Evolutionary conservation across 2,888 invertebrate species (phyloP), one percentile per base, ranked within the genome.

Genomic region (Peribatodes rhomboidaria): DNA sequence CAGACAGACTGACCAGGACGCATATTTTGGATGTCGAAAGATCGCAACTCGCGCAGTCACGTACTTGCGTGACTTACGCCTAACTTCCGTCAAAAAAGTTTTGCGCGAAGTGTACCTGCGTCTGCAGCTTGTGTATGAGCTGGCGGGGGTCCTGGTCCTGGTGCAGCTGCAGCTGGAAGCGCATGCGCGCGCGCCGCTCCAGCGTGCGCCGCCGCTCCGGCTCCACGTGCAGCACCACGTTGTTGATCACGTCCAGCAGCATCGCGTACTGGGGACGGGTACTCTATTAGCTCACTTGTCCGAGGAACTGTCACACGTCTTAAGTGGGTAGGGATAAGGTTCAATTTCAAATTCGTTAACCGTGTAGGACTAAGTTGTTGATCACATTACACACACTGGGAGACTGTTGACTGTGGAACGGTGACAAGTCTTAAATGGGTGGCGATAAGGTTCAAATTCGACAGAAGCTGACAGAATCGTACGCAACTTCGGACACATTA

Each of bases 201-300:
- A 97, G 94, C 9, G 98, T 97, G 81, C 98, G 97, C 76, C 99
- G 98, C 60, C 99, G 95, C 81, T 98, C 97, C 0, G 99, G 99
- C 87, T 99, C 99, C 61, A 99, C 98, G 88, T 98, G 99, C 0
- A 99, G 94, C 57, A 99, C 93, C 33, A 99, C 94, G 93, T 99
- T 99, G 93, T 99, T 99, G 2, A 99, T 97, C 75, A 99, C 97
- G 88, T 99, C 99, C 78, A 99, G 93, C 41, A 99, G 95, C 98
- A 99, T 99, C 1, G 97, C 97, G 87, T 99, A 99, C 95, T 98
- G 94, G 0, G 16, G 10, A 4, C 11, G n/a, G 53, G 44, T 1
- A 44, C 16, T 10, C n/a, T 13, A 6, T 6, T 39, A 8, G 16
- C 7, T 41, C 14, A 16, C 16, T 41, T n/a, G n/a, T n/a, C 2